Evolutionary conservation across 2,113 vertebrate species (phyloP), one percentile per base, ranked within the genome.

Genomic region (Mirounga angustirostris): DNA sequence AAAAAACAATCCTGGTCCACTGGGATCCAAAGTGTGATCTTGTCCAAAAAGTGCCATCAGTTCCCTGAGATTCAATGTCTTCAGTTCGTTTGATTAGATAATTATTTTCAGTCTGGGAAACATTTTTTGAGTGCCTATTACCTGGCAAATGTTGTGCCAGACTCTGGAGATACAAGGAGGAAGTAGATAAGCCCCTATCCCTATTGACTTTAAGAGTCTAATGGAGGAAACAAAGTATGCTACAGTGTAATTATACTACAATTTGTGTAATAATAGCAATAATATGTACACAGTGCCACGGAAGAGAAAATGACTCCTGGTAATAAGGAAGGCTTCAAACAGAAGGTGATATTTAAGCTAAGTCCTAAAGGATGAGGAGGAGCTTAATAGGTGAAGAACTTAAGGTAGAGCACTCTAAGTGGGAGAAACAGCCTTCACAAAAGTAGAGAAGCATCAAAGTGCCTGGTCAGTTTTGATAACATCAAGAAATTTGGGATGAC

Each of bases 321-420:
- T 65, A 90, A 82, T 46, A 40, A 81, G 33, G 30, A 76, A 86
- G 36, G 24, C 21, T 92, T 94, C 73, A 86, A 85, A 92, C 7
- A 78, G 14, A 1, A 84, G 33, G 4, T 94, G 18, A 89, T 46
- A 28, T 56, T 92, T 85, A 43, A 90, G 13, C 5, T 50, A 65
- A 54, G 46, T 92, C 52, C 71, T 79, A 11, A 83, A 83, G 56
- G 28, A 82, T 52, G 7, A 7, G 2, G 73, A 95, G 16, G 88
- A 69, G 46, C 43, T 90, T 65, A 90, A 87, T 65, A 93, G 43
- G 58, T 78, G 36, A 83, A 90, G 19, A 90, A 79, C 58, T 82
- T 90, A 28, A 71, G 33, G 40, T 40, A 61, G 50, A 18, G 1
- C 5, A 86, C 82, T 83, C 33, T 30, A 78, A 21, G 65, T 8